Evolutionary conservation across 1,140 invertebrate species (phyloP), one percentile per base, ranked within the genome.

Genomic region (Chelonus insularis): DNA sequence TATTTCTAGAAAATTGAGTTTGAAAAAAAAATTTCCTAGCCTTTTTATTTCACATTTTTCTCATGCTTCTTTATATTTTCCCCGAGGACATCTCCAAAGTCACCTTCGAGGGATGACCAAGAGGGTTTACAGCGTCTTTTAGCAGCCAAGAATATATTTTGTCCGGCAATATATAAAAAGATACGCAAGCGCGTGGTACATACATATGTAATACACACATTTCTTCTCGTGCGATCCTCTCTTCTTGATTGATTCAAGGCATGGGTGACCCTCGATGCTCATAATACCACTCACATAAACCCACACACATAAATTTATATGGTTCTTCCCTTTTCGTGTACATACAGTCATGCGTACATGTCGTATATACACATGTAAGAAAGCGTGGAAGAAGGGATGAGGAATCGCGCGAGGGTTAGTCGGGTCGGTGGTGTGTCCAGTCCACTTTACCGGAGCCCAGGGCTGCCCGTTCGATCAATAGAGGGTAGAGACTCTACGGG

Each of bases 361-460:
- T n/a, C 41, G 41, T 43, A 20, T 43, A 20, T 3, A 23, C 5
- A 34, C 7, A 56, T 34, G 57, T 34, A 57, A 54, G 56, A 50
- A 55, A 57, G 14, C 45, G 37, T 37, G 50, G 29, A 34, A 36
- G 25, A 43, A 55, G 59, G 52, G 58, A 60, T 55, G 60, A 64
- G 36, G 50, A 64, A 56, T 60, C 55, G 59, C 57, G 50, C 48
- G 59, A 62, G 50, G 59, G 55, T 64, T 64, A 64, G 58, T 60
- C 39, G 63, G 61, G 57, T 59, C 52, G 70, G 56, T 64, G 32
- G 65, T 73, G 71, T 73, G 73, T 75, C 73, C 73, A 75, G 73
- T 75, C 68, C 69, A 73, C 72, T 75, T 66, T 60, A 73, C 63
- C 71, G 72, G 63, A 74, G 73, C 73, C 72, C 72, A 75, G 72